phyloP scores from a whole-genome alignment of 2,797 vertebrate genomes.

The Rhodeus uyekii region DNA sequence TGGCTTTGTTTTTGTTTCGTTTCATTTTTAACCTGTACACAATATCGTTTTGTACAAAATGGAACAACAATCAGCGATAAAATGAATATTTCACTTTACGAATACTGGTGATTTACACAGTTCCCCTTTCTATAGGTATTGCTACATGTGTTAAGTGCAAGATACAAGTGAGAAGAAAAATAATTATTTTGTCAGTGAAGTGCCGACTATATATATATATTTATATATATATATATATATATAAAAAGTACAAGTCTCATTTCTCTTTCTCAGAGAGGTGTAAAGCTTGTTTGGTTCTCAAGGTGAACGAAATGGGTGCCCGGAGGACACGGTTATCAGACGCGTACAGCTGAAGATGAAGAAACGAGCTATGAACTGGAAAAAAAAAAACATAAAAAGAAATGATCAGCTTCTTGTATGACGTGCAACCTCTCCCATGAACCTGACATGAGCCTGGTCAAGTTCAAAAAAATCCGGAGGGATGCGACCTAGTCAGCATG shows the following conservation, averaged over 20 bases:
- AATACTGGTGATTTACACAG: slow-evolving; percentile 83
- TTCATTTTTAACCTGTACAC: slow-evolving; percentile 86
- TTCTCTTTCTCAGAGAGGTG: slow-evolving; percentile 71
- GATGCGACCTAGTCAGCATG: slow-evolving; percentile 9
- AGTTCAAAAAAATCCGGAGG: slow-evolving; percentile 2
- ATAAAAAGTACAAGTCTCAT: slow-evolving; percentile 80
- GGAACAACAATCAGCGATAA: slow-evolving; percentile 86
- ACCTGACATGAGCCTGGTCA: background rate
- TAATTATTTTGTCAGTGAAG: slow-evolving; percentile 77
- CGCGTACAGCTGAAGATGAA: slow-evolving; percentile 61
- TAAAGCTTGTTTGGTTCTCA: slow-evolving; percentile 78
- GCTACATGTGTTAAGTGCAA: slow-evolving; percentile 89
- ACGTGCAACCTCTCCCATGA: background rate
- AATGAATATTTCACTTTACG: slow-evolving; percentile 84
- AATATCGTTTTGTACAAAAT: slow-evolving; percentile 93
- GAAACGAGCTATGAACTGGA: slow-evolving; percentile 17
- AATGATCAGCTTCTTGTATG: background rate
- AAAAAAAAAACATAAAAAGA: background rate
- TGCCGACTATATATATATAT: slow-evolving; percentile 71
- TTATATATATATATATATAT: slow-evolving; percentile 5
- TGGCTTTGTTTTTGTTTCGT: slow-evolving; percentile 37
- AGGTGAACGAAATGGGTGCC: slow-evolving; percentile 64
- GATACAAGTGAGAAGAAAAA: slow-evolving; percentile 84
- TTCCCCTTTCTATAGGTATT: slow-evolving; percentile 83
- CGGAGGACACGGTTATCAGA: slow-evolving; percentile 65